Conservation (phyloP, 2,113 vertebrate genomes). For the Eulemur macaco region DNA sequence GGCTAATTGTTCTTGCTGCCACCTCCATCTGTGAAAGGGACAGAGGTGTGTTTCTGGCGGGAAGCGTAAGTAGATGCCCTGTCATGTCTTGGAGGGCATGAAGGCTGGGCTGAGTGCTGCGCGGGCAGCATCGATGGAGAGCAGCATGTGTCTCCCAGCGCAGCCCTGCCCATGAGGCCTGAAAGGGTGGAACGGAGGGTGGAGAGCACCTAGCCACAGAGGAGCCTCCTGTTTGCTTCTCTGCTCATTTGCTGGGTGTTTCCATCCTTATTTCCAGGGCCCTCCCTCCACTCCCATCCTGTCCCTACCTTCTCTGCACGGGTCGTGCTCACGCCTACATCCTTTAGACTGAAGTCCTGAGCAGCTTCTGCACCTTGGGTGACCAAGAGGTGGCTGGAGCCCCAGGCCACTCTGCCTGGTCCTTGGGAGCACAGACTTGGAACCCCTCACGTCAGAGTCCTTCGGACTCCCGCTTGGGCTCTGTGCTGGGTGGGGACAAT, state of each 20-base stretch:
- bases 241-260: not conserved
- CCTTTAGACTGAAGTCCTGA: not conserved
- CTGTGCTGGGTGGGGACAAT: not conserved
- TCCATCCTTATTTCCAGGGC: not conserved
- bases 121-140: not conserved
- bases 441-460: not conserved
- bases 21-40: not conserved
- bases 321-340: not conserved
- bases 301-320: not conserved
- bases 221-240: not conserved
- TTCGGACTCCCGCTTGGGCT: not conserved
- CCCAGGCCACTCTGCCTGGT: not conserved
- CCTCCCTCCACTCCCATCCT: not conserved
- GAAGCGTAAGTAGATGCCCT: conserved; percentile 27
- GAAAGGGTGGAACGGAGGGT: not conserved
- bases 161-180: not conserved
- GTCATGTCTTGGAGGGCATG: not conserved
- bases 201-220: not conserved
- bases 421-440: not conserved
- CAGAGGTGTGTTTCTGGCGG: not conserved
- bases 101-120: not conserved
- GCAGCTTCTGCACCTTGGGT: not conserved
- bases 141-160: not conserved
- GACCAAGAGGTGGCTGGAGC: not conserved
- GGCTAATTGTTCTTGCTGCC: not conserved